phyloP scores from a whole-genome alignment of 2,888 invertebrate species.

The Xestoiulus laeticollis region DNA sequence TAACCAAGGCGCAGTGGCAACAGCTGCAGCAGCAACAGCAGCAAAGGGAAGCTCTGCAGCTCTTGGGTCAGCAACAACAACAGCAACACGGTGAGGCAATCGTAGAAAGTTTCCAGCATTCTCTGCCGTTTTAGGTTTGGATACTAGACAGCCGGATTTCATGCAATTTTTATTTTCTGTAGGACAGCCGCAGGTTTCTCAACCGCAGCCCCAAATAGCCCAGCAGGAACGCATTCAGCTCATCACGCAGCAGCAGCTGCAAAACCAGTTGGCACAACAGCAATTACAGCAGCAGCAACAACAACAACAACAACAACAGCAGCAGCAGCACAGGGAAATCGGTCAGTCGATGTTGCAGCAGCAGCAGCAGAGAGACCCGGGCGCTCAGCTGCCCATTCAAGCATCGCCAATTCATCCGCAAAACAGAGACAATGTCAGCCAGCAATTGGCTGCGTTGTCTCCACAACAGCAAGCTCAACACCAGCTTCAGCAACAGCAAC shows the following conservation, averaged over 20 bases:
- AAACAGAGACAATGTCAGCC: slow-evolving; percentile 55
- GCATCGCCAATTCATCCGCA: slow-evolving; percentile 67
- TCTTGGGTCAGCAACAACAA: background rate
- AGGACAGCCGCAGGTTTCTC: slow-evolving; percentile 31
- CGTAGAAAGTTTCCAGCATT: background rate
- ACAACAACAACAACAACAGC: slow-evolving; percentile 61
- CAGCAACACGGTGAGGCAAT: background rate
- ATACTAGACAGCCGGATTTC: too few relatives aligned
- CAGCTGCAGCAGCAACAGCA: slow-evolving; percentile 42
- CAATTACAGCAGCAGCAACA: slow-evolving; percentile 62
- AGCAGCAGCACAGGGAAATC: slow-evolving; percentile 52
- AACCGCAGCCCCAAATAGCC: slow-evolving; percentile 54
- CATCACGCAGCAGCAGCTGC: slow-evolving; percentile 67
- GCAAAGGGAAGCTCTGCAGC: slow-evolving; percentile 20
- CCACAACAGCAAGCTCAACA: slow-evolving; percentile 65
- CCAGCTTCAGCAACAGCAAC: slow-evolving; percentile 62
- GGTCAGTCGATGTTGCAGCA: slow-evolving; percentile 58
- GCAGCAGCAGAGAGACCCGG: slow-evolving; percentile 60
- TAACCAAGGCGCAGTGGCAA: slow-evolving; percentile 6
- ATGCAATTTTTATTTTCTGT: background rate
- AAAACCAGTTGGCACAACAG: slow-evolving; percentile 59
- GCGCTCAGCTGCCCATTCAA: slow-evolving; percentile 53
- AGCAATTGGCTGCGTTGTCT: slow-evolving; percentile 46
- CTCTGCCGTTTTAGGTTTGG: too few relatives aligned
- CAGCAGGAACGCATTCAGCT: slow-evolving; percentile 54